These are phyloP conservation scores for Microctonus brassicae DNA, from an alignment of 2,888 invertebrate species.

Conservation along the genomic window DNA sequence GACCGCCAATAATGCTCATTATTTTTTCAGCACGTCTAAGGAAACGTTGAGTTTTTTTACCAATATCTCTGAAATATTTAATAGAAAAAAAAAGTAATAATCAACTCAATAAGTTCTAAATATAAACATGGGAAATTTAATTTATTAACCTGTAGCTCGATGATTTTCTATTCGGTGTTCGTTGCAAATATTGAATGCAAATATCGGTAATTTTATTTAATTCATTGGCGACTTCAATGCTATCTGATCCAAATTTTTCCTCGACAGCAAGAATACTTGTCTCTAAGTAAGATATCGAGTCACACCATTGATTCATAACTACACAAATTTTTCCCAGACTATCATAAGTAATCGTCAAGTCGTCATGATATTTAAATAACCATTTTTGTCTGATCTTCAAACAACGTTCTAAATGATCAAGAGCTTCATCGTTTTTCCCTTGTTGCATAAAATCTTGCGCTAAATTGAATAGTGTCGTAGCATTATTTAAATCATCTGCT, in stretches of 20 bases:
- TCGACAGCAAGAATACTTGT: slow-evolving; percentile 74
- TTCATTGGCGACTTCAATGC: slow-evolving; percentile 78
- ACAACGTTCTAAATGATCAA: slow-evolving; percentile 69
- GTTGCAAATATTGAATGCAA: slow-evolving; percentile 71
- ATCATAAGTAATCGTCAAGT: slow-evolving; percentile 70
- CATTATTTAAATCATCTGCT: slow-evolving; percentile 60
- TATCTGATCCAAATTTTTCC: slow-evolving; percentile 75
- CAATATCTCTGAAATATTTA: slow-evolving; percentile 68
- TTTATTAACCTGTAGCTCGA: slow-evolving; percentile 53
- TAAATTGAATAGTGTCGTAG: slow-evolving; percentile 56
- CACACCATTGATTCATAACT: slow-evolving; percentile 66
- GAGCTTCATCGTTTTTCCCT: slow-evolving; percentile 62
- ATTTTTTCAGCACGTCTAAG: slow-evolving; percentile 72
- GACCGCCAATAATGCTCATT: slow-evolving; percentile 72
- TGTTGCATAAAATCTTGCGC: slow-evolving; percentile 48
- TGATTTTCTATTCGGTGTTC: slow-evolving; percentile 47
- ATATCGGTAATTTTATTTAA: slow-evolving; percentile 77
- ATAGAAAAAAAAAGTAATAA: slow-evolving; percentile 9
- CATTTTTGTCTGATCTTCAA: slow-evolving; percentile 68
- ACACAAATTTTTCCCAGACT: slow-evolving; percentile 72
- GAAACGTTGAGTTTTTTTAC: slow-evolving; percentile 71
- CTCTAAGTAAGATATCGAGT: slow-evolving; percentile 70
- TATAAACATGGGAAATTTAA: not conserved
- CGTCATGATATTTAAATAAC: slow-evolving; percentile 72
- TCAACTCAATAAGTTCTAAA: not conserved